Base-by-base conservation (phyloP, 2,797 vertebrate species). In the Coccyzus lansbergi region DNA sequence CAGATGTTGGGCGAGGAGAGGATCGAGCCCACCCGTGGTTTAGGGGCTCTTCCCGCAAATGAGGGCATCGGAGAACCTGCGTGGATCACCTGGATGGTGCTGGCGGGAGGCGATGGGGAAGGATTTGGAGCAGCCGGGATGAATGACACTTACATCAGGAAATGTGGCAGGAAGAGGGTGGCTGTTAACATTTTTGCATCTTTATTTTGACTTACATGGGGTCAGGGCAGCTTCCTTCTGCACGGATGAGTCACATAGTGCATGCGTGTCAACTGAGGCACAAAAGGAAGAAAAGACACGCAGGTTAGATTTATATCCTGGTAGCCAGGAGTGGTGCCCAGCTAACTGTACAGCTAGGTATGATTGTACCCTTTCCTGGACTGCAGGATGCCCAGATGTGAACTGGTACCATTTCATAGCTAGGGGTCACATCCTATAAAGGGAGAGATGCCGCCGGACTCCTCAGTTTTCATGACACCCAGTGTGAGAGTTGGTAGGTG, bases 231-330 rank as follows among this genome's bases (percentile, higher is more conserved):
- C 34, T 52, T 83, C 38, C 33, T 10, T 53, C n/a, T 15, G 28
- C 77, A 28, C 2, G 40, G 75, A 63, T 85, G 75, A 92, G 55
- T 86, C 28, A 22, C 8, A 1, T 26, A 74, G 33, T 33, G 38
- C 40, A 1, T 29, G 20, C 0, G 1, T 78, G 64, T 87, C 55
- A 85, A 17, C 38, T 33, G 21, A 58, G 48, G 58, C 2, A 2
- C 46, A 34, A 72, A 70, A 74, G 36, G 60, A 46, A 34, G 17
- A 11, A 24, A 68, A 81, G 83, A 56, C 33, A 9, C 68, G 22
- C 7, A 6, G 42, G 71, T 56, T 33, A 20, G 58, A 44, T 20
- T 46, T n/a, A 0, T 2, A 38, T 9, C 15, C 6, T 31, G 7
- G 33, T 85, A 4, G 2, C 6, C 40, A 70, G 52, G 42, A 33